These are phyloP conservation scores for Poecile montanus DNA, from an alignment of 2,797 vertebrate genomes.

Conservation along the genomic window DNA sequence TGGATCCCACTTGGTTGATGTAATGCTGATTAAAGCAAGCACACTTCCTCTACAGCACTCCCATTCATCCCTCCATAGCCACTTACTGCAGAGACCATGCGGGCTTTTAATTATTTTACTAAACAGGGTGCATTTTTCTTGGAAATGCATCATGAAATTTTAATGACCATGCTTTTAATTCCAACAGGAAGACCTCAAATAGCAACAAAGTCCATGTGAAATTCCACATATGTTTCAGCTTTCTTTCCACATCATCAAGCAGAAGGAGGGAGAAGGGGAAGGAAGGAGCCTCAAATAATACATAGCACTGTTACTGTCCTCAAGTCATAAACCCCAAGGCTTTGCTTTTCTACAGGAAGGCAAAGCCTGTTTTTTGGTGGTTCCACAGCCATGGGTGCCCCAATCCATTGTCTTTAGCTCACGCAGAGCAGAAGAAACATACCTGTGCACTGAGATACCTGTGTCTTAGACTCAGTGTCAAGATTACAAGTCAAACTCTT, in stretches of 20 bases:
- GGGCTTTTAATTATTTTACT: conserved; percentile 56
- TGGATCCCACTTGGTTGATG: background rate
- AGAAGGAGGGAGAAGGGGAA: background rate
- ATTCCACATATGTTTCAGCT: background rate
- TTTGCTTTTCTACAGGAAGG: background rate
- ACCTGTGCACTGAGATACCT: background rate
- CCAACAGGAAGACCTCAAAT: background rate
- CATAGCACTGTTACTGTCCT: background rate
- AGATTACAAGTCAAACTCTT: background rate
- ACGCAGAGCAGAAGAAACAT: background rate
- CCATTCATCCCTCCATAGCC: background rate
- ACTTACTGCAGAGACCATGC: background rate
- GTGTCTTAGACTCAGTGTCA: background rate
- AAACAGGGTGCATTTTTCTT: conserved; percentile 15
- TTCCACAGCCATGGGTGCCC: background rate
- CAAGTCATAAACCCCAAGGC: background rate
- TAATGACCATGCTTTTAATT: conserved; percentile 28
- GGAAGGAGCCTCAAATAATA: background rate
- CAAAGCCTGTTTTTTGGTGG: background rate
- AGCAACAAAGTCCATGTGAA: background rate
- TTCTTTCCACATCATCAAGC: background rate
- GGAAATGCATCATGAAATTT: conserved; percentile 26
- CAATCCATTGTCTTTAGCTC: background rate
- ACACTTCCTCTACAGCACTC: background rate
- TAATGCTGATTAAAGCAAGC: background rate